A percentile compares a stretch with the other conserved stretches of the same genome.
Evolutionary conservation across 2,888 invertebrate genomes (phyloP).

Genomic region (Euplagia quadripunctaria): DNA sequence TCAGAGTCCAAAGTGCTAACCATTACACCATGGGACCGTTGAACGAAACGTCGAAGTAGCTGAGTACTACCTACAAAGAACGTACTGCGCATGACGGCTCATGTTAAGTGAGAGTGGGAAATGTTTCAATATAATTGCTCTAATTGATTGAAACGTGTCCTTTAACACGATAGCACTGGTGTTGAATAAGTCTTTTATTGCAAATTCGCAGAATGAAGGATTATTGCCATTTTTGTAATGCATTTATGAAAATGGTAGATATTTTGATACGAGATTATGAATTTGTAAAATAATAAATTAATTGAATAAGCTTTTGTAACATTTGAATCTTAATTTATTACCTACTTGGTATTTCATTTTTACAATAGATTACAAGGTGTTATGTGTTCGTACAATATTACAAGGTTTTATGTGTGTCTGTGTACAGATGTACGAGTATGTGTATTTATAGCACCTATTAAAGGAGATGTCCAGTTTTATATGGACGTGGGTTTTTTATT

Average conservation of each 20-base stretch:
- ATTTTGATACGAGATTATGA: not conserved
- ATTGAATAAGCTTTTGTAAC: not conserved
- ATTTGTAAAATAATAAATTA: not conserved
- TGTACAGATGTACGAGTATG: too few species aligned
- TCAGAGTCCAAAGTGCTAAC: conserved; percentile 94
- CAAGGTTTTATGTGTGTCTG: not conserved
- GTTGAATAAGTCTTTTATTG: not conserved
- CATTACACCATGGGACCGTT: conserved; percentile 58
- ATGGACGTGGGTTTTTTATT: too few species aligned
- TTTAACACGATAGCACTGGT: not conserved
- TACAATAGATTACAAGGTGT: not conserved
- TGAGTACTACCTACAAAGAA: not conserved
- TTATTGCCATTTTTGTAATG: not conserved
- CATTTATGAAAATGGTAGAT: not conserved
- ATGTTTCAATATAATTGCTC: not conserved
- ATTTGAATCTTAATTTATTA: not conserved
- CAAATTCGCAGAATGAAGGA: not conserved
- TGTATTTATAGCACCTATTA: too few species aligned
- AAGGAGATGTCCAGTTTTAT: too few species aligned
- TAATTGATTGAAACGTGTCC: not conserved
- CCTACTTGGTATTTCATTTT: not conserved
- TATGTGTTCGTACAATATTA: not conserved
- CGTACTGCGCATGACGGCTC: conserved; percentile 1
- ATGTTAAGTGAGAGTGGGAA: not conserved
- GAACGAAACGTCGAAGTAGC: not conserved